These are phyloP conservation scores for Celastrina argiolus DNA, from an alignment of 2,888 invertebrate genomes.

Conservation along the genomic window DNA sequence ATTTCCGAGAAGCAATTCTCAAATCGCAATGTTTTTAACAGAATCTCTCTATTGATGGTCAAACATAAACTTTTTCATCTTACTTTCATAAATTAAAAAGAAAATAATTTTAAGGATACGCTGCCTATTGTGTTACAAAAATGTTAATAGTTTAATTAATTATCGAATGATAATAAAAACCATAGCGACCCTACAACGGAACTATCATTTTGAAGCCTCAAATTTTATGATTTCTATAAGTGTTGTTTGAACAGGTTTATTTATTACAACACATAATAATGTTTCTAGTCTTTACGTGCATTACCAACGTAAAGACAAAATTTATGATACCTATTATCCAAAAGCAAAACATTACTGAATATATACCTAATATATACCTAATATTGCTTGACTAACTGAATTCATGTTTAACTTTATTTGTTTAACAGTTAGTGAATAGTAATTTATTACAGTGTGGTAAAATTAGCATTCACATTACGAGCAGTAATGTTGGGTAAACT, in stretches of 20 bases:
- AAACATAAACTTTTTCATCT: neutral
- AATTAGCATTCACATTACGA: neutral
- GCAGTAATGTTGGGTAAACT: neutral
- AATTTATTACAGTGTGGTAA: neutral
- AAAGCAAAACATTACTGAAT: neutral
- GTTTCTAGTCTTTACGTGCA: neutral
- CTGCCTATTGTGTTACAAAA: no score
- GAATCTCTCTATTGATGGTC: neutral
- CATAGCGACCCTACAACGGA: neutral
- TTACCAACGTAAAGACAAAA: neutral
- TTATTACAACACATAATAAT: neutral
- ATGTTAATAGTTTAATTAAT: no score
- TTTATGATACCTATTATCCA: neutral
- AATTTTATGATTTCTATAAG: no score
- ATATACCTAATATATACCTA: no score
- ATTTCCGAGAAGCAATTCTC: constrained; percentile 6
- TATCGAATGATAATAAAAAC: neutral
- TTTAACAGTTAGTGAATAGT: no score
- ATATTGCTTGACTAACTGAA: no score
- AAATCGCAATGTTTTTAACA: constrained; percentile 12
- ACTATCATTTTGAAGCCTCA: neutral
- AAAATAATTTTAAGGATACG: neutral
- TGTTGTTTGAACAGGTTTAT: neutral
- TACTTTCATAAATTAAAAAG: neutral
- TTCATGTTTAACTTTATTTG: no score